phyloP scores from a whole-genome alignment of 2,113 vertebrate genomes.

The Solea senegalensis region DNA sequence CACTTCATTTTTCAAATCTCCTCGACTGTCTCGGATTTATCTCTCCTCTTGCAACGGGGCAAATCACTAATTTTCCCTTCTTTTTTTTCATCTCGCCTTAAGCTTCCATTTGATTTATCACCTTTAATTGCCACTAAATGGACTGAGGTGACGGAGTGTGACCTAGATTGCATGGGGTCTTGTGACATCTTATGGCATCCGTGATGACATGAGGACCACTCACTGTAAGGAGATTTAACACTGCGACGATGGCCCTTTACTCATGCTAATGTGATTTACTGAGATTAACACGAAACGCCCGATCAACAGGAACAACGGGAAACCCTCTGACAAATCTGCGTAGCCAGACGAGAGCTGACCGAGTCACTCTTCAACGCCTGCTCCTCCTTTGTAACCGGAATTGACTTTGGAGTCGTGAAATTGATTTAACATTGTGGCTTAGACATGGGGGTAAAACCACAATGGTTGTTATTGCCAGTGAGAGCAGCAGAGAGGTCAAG shows the following conservation, averaged over 20 bases:
- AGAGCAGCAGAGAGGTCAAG: conserved; percentile 14
- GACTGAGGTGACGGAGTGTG: conserved; percentile 36
- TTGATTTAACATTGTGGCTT: conserved; percentile 17
- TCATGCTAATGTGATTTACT: conserved; percentile 44
- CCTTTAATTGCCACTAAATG: conserved; percentile 52
- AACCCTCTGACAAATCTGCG: conserved; percentile 31
- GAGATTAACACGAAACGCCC: conserved; percentile 36
- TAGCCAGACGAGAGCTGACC: conserved; percentile 11
- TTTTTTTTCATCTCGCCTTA: conserved; percentile 1
- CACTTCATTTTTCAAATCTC: conserved; percentile 11
- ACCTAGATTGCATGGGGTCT: conserved; percentile 32
- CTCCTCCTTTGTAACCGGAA: conserved; percentile 23
- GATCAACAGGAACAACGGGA: conserved; percentile 27
- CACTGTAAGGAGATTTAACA: conserved; percentile 14
- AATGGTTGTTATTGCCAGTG: conserved; percentile 3
- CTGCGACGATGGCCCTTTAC: neutral
- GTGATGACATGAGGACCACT: conserved; percentile 5
- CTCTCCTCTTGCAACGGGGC: neutral
- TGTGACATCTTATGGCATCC: neutral
- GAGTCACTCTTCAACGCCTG: neutral
- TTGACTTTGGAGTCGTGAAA: conserved; percentile 47
- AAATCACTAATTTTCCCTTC: conserved; percentile 34
- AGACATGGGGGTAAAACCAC: neutral
- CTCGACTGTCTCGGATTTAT: conserved; percentile 22
- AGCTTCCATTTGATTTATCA: conserved; percentile 41